Evolutionary conservation across 2,888 invertebrate genomes (phyloP).

Genomic region (Athetis lepigone): DNA sequence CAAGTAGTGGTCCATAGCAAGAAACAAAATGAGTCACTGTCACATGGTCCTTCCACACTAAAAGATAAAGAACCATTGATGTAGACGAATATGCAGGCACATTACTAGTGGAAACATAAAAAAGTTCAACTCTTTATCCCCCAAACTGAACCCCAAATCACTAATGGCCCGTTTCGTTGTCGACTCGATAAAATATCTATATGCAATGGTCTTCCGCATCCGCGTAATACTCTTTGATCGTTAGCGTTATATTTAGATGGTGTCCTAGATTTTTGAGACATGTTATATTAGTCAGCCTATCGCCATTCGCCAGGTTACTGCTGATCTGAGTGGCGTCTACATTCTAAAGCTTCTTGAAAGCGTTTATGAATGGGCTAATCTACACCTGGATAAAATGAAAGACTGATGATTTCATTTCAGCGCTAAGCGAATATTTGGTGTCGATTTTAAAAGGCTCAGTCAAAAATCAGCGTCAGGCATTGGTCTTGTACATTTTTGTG

Average conservation of each 20-base stretch:
- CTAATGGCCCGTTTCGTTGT: constrained; percentile 74
- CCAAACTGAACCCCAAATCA: constrained; percentile 66
- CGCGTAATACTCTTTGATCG: constrained; percentile 79
- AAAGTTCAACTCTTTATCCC: neutral
- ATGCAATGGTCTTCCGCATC: constrained; percentile 75
- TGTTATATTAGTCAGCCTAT: constrained; percentile 61
- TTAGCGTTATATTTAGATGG: constrained; percentile 66
- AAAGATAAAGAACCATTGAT: too few relatives aligned
- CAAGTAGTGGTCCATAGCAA: too few relatives aligned
- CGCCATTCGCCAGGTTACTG: constrained; percentile 58
- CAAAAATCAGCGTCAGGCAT: too few relatives aligned
- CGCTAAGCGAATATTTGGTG: too few relatives aligned
- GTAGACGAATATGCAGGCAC: too few relatives aligned
- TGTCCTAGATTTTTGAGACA: constrained; percentile 69
- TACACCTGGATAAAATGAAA: neutral
- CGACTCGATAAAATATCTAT: constrained; percentile 79
- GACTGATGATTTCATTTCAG: too few relatives aligned
- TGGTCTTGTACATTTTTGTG: too few relatives aligned
- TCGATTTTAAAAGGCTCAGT: too few relatives aligned
- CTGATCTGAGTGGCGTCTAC: constrained; percentile 48
- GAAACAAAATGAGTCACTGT: too few relatives aligned
- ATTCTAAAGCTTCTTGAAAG: constrained; percentile 26
- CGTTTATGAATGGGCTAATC: neutral
- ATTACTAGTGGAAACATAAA: neutral
- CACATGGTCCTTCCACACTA: too few relatives aligned